These are phyloP conservation scores for Caenorhabditis macrosperma DNA, from an alignment of 2,888 invertebrate species.

Conservation along the genomic window DNA sequence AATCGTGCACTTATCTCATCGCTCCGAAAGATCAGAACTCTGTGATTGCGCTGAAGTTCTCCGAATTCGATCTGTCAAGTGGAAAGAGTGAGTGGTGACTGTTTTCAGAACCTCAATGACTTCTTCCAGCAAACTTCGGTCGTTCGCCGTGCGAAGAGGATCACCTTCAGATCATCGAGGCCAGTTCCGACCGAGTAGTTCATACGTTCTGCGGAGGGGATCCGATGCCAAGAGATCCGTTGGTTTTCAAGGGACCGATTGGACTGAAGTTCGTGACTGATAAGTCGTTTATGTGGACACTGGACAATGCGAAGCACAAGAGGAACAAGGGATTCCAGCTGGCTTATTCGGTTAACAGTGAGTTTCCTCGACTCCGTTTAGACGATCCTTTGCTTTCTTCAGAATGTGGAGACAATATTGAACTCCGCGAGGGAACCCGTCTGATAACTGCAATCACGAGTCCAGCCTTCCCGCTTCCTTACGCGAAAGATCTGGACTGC, in stretches of 20 bases:
- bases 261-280: slow-evolving; percentile 72
- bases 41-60: slow-evolving; percentile 50
- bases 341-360: slow-evolving; percentile 72
- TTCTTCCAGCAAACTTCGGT: slow-evolving; percentile 42
- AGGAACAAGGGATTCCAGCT: slow-evolving; percentile 75
- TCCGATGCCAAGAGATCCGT: slow-evolving; percentile 34
- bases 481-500: slow-evolving; percentile 75
- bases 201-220: slow-evolving; percentile 66
- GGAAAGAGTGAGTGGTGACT: slow-evolving; percentile 14
- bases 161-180: slow-evolving; percentile 74
- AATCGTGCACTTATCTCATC: slow-evolving; percentile 73
- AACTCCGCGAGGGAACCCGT: slow-evolving; percentile 58
- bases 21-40: slow-evolving; percentile 61
- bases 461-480: slow-evolving; percentile 78
- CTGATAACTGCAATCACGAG: slow-evolving; percentile 52
- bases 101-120: not conserved
- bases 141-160: slow-evolving; percentile 71
- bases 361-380: not conserved
- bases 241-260: slow-evolving; percentile 72
- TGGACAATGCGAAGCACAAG: slow-evolving; percentile 14
- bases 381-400: slow-evolving; percentile 7
- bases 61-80: slow-evolving; percentile 44
- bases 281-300: slow-evolving; percentile 45
- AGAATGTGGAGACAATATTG: slow-evolving; percentile 75
- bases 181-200: slow-evolving; percentile 53